Evolutionary conservation across 2,797 vertebrate species (phyloP).

Genomic region (Gymnopithys bicolor): DNA sequence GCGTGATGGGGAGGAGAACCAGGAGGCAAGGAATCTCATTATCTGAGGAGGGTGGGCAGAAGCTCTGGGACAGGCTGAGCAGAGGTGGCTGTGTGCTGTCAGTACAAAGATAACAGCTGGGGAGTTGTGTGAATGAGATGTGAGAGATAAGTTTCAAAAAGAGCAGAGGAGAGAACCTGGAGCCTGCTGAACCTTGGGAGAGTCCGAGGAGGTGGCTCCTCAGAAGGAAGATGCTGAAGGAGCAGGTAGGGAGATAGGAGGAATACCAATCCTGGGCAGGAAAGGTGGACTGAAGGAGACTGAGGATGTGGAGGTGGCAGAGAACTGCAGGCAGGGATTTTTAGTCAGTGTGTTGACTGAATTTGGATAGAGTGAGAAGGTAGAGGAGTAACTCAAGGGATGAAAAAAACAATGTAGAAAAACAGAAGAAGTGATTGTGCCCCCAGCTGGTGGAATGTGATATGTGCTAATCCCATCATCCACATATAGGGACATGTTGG

Average conservation of each 20-base stretch:
- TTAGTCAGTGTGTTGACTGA: neutral
- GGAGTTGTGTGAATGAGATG: neutral
- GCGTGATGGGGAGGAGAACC: neutral
- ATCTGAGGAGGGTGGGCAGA: neutral
- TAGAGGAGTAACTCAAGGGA: neutral
- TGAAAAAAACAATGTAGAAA: neutral
- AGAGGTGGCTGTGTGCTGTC: neutral
- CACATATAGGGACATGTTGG: neutral
- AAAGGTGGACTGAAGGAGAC: neutral
- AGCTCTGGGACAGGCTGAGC: neutral
- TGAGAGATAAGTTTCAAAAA: neutral
- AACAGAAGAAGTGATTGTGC: neutral
- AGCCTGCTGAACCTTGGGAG: neutral
- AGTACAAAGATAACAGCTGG: neutral
- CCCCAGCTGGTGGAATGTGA: neutral
- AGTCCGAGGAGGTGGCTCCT: neutral
- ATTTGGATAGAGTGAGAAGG: neutral
- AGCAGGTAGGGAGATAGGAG: neutral
- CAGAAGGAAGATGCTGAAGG: neutral
- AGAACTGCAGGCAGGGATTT: neutral
- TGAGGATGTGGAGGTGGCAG: neutral
- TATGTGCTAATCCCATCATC: neutral
- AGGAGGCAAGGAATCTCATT: neutral
- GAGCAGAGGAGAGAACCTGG: neutral
- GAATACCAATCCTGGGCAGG: neutral